Conservation (phyloP, 2,797 vertebrate species). For the Hyperoplus lanceolatus region DNA sequence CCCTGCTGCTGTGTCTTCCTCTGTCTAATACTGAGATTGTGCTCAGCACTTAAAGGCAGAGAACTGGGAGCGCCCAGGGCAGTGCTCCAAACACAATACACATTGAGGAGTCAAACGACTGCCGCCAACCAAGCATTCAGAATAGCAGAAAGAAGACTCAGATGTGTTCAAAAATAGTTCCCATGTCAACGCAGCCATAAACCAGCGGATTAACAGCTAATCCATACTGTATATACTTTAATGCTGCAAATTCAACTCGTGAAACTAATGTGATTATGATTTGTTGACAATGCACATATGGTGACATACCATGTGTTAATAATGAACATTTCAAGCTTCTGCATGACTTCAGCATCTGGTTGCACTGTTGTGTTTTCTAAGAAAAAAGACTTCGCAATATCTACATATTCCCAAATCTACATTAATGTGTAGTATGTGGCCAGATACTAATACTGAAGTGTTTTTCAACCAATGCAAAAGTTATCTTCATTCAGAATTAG, state of each 20-base stretch:
- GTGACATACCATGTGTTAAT: conserved; percentile 26
- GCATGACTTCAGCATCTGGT: background rate
- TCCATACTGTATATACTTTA: background rate
- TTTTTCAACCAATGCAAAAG: background rate
- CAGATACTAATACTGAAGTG: too few relatives aligned
- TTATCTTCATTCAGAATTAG: background rate
- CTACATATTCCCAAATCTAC: background rate
- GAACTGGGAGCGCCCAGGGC: conserved; percentile 21
- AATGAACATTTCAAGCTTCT: conserved; percentile 19
- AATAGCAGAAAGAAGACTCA: conserved; percentile 8
- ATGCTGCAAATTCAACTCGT: background rate
- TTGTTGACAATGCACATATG: conserved; percentile 40
- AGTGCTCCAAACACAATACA: conserved; percentile 25
- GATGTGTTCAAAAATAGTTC: conserved; percentile 14
- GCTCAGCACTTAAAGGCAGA: conserved; percentile 26
- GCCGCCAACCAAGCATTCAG: background rate
- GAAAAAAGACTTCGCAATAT: background rate
- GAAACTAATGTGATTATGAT: background rate
- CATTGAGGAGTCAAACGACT: conserved; percentile 31
- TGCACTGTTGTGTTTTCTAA: conserved; percentile 1
- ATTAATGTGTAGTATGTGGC: too few relatives aligned
- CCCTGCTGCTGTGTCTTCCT: conserved; percentile 13
- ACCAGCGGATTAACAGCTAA: conserved; percentile 25
- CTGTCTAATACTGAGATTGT: conserved; percentile 25
- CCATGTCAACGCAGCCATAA: background rate